These are phyloP conservation scores for Brienomyrus brachyistius DNA, from an alignment of 2,113 vertebrate species.

Conservation along the genomic window DNA sequence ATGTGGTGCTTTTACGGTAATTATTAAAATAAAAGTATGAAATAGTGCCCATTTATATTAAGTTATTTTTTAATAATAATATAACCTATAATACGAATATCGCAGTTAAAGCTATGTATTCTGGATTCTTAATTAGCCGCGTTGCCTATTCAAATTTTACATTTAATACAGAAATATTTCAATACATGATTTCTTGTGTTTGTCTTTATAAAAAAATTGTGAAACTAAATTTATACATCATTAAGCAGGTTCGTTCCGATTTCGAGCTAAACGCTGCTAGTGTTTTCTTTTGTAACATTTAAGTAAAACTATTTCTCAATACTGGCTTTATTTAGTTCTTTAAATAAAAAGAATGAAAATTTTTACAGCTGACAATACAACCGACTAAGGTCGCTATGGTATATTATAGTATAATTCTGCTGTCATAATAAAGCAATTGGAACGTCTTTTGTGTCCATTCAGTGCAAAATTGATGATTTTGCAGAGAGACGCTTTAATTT, in stretches of 20 bases:
- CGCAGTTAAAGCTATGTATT: not conserved
- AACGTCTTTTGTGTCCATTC: not conserved
- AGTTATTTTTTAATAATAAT: not conserved
- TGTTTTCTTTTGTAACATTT: not conserved
- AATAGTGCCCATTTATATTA: not conserved
- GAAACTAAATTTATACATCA: not conserved
- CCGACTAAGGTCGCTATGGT: not conserved
- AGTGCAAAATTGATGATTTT: not conserved
- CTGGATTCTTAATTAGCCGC: not conserved
- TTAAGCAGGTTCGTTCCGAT: not conserved
- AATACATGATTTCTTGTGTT: not conserved
- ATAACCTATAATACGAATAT: not conserved
- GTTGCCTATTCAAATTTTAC: not conserved
- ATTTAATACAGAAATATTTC: not conserved
- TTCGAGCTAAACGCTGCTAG: not conserved
- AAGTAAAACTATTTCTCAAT: not conserved
- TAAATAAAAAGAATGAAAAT: not conserved
- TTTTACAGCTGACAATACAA: not conserved
- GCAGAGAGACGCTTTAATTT: not conserved
- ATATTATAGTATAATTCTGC: slow-evolving; percentile 2
- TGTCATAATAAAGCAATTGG: not conserved
- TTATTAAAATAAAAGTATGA: not conserved
- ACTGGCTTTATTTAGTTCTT: not conserved
- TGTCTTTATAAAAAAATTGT: not conserved
- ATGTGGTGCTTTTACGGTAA: not conserved